Percentiles rank a stretch among this genome's conserved stretches.
Evolutionary conservation across 2,888 invertebrate genomes (phyloP).

Genomic region (Lottia scabra): DNA sequence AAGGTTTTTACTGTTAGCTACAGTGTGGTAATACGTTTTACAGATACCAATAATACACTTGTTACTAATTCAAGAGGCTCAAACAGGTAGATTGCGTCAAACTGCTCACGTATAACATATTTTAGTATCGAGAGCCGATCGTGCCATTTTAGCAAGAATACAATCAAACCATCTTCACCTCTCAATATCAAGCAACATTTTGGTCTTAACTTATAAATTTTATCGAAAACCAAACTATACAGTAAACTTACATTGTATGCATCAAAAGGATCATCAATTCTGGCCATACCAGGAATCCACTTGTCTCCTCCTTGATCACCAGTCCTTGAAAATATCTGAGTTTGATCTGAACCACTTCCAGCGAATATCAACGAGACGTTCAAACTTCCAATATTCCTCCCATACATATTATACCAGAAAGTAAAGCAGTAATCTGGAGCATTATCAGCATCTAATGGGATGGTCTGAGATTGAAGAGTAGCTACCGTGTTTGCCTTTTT

Average conservation of each 20-base stretch:
- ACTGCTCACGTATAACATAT: no score
- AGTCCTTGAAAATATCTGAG: constrained; percentile 29
- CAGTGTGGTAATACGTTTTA: no score
- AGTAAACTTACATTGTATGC: constrained; percentile 43
- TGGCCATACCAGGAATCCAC: constrained; percentile 49
- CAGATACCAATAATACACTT: no score
- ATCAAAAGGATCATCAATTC: constrained; percentile 34
- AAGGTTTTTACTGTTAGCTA: no score
- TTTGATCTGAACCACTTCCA: constrained; percentile 13
- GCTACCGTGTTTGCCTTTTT: constrained; percentile 46
- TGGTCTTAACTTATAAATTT: no score
- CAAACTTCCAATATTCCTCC: constrained; percentile 49
- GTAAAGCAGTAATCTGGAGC: constrained; percentile 47
- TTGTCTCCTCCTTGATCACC: constrained; percentile 43
- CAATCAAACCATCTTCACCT: no score
- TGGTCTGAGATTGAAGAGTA: constrained; percentile 45
- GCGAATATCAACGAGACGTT: constrained; percentile 40
- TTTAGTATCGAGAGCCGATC: no score
- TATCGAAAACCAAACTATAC: not conserved
- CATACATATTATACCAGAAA: constrained; percentile 65
- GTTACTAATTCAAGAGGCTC: no score
- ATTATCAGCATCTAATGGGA: constrained; percentile 27
- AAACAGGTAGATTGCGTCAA: no score
- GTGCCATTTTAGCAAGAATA: no score
- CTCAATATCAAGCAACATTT: no score